phyloP scores from a whole-genome alignment of 1,140 invertebrate species.

The Pseudomyrmex dendroicus region DNA sequence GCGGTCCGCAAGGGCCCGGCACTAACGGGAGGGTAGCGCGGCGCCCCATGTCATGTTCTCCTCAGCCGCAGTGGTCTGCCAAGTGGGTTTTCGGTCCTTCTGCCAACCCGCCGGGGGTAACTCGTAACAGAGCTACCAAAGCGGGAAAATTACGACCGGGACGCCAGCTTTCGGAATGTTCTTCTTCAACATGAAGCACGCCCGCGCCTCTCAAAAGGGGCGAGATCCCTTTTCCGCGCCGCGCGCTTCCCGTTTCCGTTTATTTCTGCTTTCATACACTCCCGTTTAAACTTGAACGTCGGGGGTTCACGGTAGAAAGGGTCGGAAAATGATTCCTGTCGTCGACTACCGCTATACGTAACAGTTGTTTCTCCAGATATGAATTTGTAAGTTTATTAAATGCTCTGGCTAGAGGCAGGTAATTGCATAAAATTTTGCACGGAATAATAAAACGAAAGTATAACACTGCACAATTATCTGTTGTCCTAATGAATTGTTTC shows the following conservation, averaged over 20 bases:
- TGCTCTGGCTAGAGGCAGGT: not conserved
- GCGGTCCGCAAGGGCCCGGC: constrained; percentile 13
- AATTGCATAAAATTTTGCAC: not conserved
- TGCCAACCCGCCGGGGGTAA: constrained; percentile 48
- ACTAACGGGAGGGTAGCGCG: constrained; percentile 8
- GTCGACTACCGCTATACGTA: constrained; percentile 17
- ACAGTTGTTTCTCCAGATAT: constrained; percentile 19
- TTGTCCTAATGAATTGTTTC: too few species aligned
- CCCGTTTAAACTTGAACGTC: constrained; percentile 35
- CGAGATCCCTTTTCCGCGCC: constrained; percentile 43
- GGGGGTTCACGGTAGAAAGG: not conserved
- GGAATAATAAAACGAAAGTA: not conserved
- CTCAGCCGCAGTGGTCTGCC: constrained; percentile 65
- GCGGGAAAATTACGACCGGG: constrained; percentile 67
- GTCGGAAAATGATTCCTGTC: constrained; percentile 39
- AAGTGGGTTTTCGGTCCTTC: constrained; percentile 66
- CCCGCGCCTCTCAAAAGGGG: constrained; percentile 36
- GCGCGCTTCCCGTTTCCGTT: constrained; percentile 43
- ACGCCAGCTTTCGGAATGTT: constrained; percentile 57
- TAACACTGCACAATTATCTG: not conserved
- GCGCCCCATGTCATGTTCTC: constrained; percentile 59
- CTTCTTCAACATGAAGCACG: constrained; percentile 33
- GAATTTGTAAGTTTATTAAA: not conserved
- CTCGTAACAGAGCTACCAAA: constrained; percentile 70
- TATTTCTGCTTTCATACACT: constrained; percentile 46